Base-by-base conservation (phyloP, 1,140 invertebrate genomes). In the Philotrypesis tridentata region DNA sequence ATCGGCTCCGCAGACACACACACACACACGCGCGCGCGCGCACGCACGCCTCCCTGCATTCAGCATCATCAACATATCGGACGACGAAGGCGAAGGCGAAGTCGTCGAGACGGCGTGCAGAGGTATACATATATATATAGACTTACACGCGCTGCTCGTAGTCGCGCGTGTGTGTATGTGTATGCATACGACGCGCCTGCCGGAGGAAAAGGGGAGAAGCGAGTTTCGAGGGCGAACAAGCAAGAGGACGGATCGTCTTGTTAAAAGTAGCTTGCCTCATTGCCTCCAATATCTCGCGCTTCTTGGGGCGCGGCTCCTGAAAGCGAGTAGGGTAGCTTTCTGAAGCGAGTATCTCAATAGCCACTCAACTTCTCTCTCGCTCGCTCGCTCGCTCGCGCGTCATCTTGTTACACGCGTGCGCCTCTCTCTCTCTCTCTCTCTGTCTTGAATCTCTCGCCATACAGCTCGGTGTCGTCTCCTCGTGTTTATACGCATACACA, bases 231-330 rank as follows among this genome's bases (percentile, higher is more conserved):
- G 71, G 43, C 74, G 27, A 71, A 65, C 43, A 48, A 48, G n/a
- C 55, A 77, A 74, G 71, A 84, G 78, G 77, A 74, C 31, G 85
- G 85, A 85, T 87, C 84, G 87, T 86, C 87, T 88, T 87, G 87
- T 87, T 88, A 88, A 88, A 88, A 88, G 86, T 87, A 85, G 70
- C 85, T 87, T 81, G 87, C 86, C 83, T 87, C 87, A 87, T 88
- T 88, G 87, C 85, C 84, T 88, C 87, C 89, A 85, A 90, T 89
- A 90, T 91, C 89, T 87, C 84, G 48, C 60, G 80, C 80, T 77
- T 82, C 67, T 31, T 48, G 71, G 33, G 43, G 31, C 70, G 63
- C 70, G 63, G 70, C 21, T 43, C n/a, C 40, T 33, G 79, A 40
- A 48, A 33, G 40, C 72, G 48, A 60, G 37, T n/a, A 86, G 85